These are phyloP conservation scores for Notothenia rossii DNA, from an alignment of 2,113 vertebrate genomes.

Conservation along the genomic window DNA sequence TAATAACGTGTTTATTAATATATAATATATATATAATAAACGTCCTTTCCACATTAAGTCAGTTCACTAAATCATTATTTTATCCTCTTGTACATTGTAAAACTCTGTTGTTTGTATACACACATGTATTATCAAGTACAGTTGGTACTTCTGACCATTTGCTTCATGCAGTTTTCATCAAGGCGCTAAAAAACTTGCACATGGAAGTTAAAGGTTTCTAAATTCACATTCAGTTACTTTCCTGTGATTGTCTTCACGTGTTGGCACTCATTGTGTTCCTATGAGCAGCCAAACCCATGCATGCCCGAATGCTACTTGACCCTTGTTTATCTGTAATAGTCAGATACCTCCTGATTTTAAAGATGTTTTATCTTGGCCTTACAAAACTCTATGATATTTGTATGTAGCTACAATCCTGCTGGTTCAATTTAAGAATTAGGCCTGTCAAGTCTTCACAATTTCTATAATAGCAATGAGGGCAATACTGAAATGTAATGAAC, in stretches of 20 bases:
- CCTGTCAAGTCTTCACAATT: background rate
- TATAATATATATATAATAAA: background rate
- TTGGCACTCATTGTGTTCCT: slow-evolving; percentile 15
- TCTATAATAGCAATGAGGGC: background rate
- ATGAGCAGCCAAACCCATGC: slow-evolving; percentile 6
- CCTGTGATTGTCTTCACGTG: slow-evolving; percentile 35
- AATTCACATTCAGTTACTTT: slow-evolving; percentile 12
- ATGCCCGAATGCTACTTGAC: background rate
- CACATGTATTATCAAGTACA: background rate
- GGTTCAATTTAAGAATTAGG: background rate
- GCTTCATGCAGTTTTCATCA: background rate
- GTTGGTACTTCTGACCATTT: background rate
- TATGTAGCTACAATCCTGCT: background rate
- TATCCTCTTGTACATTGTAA: background rate
- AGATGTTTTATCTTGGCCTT: background rate
- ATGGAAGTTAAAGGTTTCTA: background rate
- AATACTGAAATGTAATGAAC: too few relatives aligned
- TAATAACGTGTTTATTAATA: too few relatives aligned
- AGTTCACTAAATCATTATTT: background rate
- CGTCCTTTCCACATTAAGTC: background rate
- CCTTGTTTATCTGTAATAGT: background rate
- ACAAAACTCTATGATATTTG: background rate
- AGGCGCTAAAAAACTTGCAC: background rate
- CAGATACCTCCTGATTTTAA: background rate
- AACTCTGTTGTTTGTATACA: background rate